Evolutionary conservation across 1,140 invertebrate genomes (phyloP).

Genomic region (Helicoverpa zea): DNA sequence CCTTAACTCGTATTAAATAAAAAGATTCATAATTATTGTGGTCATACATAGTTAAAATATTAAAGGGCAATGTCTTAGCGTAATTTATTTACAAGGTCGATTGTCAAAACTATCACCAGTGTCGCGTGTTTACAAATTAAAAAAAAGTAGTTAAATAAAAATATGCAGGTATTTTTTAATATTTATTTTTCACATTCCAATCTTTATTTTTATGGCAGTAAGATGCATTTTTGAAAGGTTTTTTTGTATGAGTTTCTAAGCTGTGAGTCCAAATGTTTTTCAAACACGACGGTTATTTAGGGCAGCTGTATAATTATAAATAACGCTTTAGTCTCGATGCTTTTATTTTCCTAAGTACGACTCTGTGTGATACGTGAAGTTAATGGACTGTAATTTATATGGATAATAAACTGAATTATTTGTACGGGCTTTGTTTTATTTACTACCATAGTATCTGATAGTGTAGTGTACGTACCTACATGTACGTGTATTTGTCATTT

Average conservation of each 20-base stretch:
- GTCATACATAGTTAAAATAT: too few species aligned
- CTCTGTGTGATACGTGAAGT: conserved; percentile 65
- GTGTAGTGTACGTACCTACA: background rate
- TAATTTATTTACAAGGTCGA: too few species aligned
- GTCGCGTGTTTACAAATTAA: too few species aligned
- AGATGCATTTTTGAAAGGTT: background rate
- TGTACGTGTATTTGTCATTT: too few species aligned
- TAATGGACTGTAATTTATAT: conserved; percentile 75
- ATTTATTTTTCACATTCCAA: background rate
- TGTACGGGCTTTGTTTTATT: conserved; percentile 58
- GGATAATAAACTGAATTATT: conserved; percentile 72
- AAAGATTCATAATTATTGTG: too few species aligned
- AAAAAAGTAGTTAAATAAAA: too few species aligned
- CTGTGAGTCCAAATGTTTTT: background rate
- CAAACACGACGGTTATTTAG: conserved; percentile 5
- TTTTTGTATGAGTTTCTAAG: background rate
- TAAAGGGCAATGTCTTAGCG: too few species aligned
- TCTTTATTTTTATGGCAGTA: background rate
- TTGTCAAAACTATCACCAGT: too few species aligned
- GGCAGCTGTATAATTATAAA: conserved; percentile 33
- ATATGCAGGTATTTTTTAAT: too few species aligned
- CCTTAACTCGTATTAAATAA: too few species aligned
- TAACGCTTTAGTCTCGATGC: conserved; percentile 18
- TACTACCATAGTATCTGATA: background rate
- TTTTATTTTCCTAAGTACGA: conserved; percentile 55